These are phyloP conservation scores for Enteromius argenteus DNA, from an alignment of 2,797 vertebrate species.

Conservation along the genomic window DNA sequence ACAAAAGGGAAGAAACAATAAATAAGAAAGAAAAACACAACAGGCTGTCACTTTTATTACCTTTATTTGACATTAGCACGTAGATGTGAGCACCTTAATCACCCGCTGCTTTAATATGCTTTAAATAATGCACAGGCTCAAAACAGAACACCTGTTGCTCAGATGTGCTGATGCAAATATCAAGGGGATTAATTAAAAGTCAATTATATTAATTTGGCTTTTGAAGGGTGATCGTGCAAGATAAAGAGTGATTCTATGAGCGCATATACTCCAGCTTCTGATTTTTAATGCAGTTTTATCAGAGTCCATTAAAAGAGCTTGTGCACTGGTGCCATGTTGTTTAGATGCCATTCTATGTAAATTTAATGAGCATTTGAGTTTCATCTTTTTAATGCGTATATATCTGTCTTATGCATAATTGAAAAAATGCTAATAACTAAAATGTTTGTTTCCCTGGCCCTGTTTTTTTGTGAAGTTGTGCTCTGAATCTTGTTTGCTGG, in stretches of 20 bases:
- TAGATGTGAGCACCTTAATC: slow-evolving; percentile 74
- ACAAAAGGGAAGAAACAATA: slow-evolving; percentile 47
- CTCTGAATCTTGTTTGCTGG: slow-evolving; percentile 5
- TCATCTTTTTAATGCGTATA: slow-evolving; percentile 80
- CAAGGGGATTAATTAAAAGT: slow-evolving; percentile 96
- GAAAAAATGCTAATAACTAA: slow-evolving; percentile 77
- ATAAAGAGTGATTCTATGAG: slow-evolving; percentile 72
- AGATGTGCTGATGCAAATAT: slow-evolving; percentile 88
- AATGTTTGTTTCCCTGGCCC: slow-evolving; percentile 67
- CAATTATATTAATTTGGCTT: slow-evolving; percentile 89
- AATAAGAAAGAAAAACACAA: slow-evolving; percentile 37
- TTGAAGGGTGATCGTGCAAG: slow-evolving; percentile 82
- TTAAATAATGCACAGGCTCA: slow-evolving; percentile 85
- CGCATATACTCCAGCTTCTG: slow-evolving; percentile 65
- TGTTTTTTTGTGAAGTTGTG: slow-evolving; percentile 42
- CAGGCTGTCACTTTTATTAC: slow-evolving; percentile 66
- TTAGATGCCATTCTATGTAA: slow-evolving; percentile 80
- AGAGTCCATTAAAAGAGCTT: slow-evolving; percentile 72
- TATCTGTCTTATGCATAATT: slow-evolving; percentile 82
- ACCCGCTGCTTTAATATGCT: slow-evolving; percentile 73
- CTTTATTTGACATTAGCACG: slow-evolving; percentile 65
- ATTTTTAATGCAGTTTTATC: slow-evolving; percentile 75
- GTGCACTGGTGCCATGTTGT: slow-evolving; percentile 62
- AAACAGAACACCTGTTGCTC: slow-evolving; percentile 83
- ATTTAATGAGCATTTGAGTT: slow-evolving; percentile 83